Conservation (phyloP, 1,140 invertebrate species). For the Metaphire vulgaris region DNA sequence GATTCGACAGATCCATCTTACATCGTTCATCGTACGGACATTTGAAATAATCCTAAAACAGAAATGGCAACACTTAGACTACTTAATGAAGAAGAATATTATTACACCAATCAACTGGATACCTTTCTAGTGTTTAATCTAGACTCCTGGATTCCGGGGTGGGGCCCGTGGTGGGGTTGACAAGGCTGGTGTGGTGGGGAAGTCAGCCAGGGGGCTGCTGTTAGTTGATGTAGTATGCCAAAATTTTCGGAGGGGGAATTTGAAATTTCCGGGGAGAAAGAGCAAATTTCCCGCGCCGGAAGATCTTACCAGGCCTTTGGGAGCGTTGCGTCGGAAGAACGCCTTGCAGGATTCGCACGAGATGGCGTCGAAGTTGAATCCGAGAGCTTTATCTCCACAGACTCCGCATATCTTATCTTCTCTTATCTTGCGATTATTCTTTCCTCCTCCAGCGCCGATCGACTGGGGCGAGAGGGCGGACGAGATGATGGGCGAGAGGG, state of each 20-base stretch:
- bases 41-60: conserved; percentile 71
- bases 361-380: conserved; percentile 97
- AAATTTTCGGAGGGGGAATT: too few relatives aligned
- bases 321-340: conserved; percentile 90
- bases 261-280: too few relatives aligned
- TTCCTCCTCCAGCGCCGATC: not conserved
- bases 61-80: not conserved
- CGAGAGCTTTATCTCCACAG: conserved; percentile 83
- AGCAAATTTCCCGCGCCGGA: not conserved
- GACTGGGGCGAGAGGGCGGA: not conserved
- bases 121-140: not conserved
- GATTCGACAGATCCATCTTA: conserved; percentile 81
- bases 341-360: conserved; percentile 97
- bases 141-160: too few relatives aligned
- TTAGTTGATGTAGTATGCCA: too few relatives aligned
- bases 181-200: not conserved
- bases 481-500: too few relatives aligned
- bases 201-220: too few relatives aligned
- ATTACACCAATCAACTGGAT: not conserved
- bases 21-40: conserved; percentile 90
- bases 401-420: conserved; percentile 58
- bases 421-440: conserved; percentile 40
- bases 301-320: conserved; percentile 69
- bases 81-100: not conserved
- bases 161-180: not conserved